Conservation (phyloP, 2,888 invertebrate genomes). For the Octonoba sinensis region DNA sequence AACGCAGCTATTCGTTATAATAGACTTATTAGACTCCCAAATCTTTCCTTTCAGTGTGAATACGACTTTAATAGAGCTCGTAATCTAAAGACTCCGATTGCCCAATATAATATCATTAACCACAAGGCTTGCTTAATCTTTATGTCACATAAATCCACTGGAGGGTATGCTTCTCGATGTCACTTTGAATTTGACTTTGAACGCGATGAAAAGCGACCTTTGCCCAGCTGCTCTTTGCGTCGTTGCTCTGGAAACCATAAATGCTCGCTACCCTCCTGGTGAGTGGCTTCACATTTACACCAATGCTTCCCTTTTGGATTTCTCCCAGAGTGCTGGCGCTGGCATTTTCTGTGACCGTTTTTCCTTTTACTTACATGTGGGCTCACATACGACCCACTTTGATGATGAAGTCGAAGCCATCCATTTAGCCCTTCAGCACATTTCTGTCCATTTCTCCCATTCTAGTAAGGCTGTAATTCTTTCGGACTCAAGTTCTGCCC, state of each 20-base stretch:
- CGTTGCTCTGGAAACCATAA: too few relatives aligned
- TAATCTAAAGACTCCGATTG: not conserved
- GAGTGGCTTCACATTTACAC: constrained; percentile 10
- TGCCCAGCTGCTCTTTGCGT: not conserved
- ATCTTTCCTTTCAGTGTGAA: not conserved
- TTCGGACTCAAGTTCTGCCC: not conserved
- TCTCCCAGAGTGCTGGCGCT: not conserved
- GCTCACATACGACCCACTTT: too few relatives aligned
- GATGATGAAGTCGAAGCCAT: not conserved
- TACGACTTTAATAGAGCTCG: not conserved
- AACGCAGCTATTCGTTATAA: constrained; percentile 4
- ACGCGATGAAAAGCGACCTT: not conserved
- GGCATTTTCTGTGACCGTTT: not conserved
- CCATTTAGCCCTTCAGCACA: not conserved
- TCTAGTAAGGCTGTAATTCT: not conserved
- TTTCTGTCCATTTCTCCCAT: not conserved
- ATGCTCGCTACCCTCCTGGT: not conserved
- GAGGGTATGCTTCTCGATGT: not conserved
- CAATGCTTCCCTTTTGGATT: not conserved
- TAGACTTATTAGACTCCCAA: constrained; percentile 3
- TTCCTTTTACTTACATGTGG: not conserved
- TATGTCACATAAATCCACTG: not conserved
- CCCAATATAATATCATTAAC: not conserved
- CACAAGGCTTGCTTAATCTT: not conserved
- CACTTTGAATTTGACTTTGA: not conserved